Evolutionary conservation across 2,113 vertebrate genomes (phyloP), one percentile per base, ranked within the genome.

Genomic region (Guaruba guarouba): DNA sequence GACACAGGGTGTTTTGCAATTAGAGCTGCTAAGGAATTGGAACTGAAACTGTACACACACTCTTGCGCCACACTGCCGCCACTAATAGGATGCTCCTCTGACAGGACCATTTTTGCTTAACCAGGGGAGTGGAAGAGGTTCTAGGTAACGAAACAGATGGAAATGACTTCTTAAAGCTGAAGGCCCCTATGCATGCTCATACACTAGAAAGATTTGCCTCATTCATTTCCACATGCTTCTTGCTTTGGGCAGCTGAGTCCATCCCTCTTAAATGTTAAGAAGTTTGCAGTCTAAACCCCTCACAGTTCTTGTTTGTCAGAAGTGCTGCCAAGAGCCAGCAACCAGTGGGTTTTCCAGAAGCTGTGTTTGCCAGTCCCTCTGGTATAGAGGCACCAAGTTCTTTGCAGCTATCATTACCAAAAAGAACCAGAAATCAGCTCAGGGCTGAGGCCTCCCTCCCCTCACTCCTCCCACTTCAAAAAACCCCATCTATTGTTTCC

Each of bases 61-160:
- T 84, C 84, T 68, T 79, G 81, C 69, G 92, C 93, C 96, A 97
- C 54, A n/a, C 88, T 96, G 89, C 70, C 93, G 95, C 69, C 91
- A 91, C 96, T 95, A 96, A 96, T 48, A 62, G 94, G 96, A 83
- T 20, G 39, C 57, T 97, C 84, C 85, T 97, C 83, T 97, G 91
- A 97, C 88, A 96, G 97, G 93, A 82, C 71, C 92, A 81, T 87
- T 97, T 96, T 93, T 98, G 93, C 94, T 90, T 96, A 96, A 91
- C 91, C 17, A 43, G 76, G 73, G 77, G 84, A 83, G 52, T 39
- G 80, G 46, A 86, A 96, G 94, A 97, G 68, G 89, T 96, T 97
- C 94, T 62, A 66, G 96, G 91, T 78, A 84, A 96, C 77, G 77
- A 93, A 96, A 95, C 35, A 96, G 96, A 95, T 41, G 85, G 90